Percentiles rank a stretch among this genome's conserved stretches.
Evolutionary conservation across 2,113 vertebrate genomes (phyloP).

Genomic region (Papio anubis): DNA sequence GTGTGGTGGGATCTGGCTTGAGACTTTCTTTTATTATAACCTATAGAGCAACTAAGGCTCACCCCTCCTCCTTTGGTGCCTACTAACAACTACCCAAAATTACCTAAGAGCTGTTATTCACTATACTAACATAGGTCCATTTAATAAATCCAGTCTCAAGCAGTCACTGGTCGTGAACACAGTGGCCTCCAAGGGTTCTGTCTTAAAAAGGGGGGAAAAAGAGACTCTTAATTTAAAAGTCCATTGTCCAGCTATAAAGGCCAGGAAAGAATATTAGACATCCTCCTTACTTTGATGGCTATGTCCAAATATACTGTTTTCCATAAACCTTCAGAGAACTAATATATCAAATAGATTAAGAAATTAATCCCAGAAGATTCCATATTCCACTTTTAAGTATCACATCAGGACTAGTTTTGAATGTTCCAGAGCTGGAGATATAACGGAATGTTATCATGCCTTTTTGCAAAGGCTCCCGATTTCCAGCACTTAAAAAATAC

Average conservation of each 20-base stretch:
- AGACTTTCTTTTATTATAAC: not conserved
- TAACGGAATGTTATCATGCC: not conserved
- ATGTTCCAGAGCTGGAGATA: not conserved
- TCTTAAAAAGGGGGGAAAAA: not conserved
- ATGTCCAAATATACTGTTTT: not conserved
- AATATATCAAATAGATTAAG: not conserved
- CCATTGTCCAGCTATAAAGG: not conserved
- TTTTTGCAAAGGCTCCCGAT: not conserved
- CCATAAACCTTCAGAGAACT: not conserved
- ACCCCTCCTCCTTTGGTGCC: not conserved
- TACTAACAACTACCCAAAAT: not conserved
- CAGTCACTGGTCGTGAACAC: too few species aligned
- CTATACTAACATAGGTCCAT: not conserved
- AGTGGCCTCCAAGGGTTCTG: too few species aligned
- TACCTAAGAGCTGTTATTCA: not conserved
- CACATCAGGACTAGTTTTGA: not conserved
- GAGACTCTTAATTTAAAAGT: not conserved
- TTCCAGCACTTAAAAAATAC: slow-evolving; percentile 20
- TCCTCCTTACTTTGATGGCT: not conserved
- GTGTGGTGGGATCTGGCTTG: not conserved
- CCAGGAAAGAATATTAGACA: not conserved
- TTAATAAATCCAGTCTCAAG: too few species aligned
- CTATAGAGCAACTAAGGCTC: not conserved
- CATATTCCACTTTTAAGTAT: not conserved
- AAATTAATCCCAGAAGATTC: not conserved